Percentiles rank a stretch among this genome's conserved stretches.
These are phyloP conservation scores for Cercopithecus mona DNA, from an alignment of 2,113 vertebrate species.

Conservation along the genomic window DNA sequence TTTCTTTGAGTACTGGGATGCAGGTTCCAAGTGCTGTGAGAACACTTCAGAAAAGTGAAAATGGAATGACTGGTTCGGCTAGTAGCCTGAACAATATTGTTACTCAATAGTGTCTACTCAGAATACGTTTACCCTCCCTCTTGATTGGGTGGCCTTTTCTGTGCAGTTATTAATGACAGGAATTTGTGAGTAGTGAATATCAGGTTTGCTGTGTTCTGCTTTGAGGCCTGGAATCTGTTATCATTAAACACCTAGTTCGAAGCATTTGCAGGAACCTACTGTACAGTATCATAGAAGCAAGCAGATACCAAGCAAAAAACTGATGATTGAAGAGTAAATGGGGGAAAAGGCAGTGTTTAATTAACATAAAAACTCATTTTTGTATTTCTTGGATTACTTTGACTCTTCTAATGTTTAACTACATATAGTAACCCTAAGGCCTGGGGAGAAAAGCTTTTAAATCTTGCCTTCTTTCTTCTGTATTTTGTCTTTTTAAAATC, in stretches of 20 bases:
- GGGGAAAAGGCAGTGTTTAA: slow-evolving; percentile 63
- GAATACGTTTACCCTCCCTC: slow-evolving; percentile 24
- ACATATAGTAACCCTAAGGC: neutral
- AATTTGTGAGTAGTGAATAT: slow-evolving; percentile 64
- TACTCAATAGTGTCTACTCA: slow-evolving; percentile 81
- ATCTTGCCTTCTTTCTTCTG: neutral
- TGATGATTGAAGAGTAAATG: slow-evolving; percentile 51
- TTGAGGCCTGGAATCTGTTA: slow-evolving; percentile 66
- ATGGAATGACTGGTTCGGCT: slow-evolving; percentile 86
- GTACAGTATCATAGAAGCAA: slow-evolving; percentile 61
- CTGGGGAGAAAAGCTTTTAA: slow-evolving; percentile 47
- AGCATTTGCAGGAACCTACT: slow-evolving; percentile 61
- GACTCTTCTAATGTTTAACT: slow-evolving; percentile 56
- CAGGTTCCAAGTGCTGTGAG: slow-evolving; percentile 94
- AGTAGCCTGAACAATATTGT: slow-evolving; percentile 88
- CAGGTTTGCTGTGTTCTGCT: slow-evolving; percentile 73
- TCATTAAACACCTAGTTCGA: slow-evolving; percentile 53
- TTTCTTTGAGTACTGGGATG: slow-evolving; percentile 90
- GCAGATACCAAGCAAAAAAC: slow-evolving; percentile 56
- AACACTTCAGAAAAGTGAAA: slow-evolving; percentile 90
- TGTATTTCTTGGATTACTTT: slow-evolving; percentile 61
- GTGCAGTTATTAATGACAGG: slow-evolving; percentile 71
- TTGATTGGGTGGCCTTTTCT: slow-evolving; percentile 65
- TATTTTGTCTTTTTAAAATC: neutral
- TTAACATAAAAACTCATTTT: slow-evolving; percentile 69